Evolutionary conservation across 2,113 vertebrate species (phyloP).

Genomic region (Leucopternis melanops): DNA sequence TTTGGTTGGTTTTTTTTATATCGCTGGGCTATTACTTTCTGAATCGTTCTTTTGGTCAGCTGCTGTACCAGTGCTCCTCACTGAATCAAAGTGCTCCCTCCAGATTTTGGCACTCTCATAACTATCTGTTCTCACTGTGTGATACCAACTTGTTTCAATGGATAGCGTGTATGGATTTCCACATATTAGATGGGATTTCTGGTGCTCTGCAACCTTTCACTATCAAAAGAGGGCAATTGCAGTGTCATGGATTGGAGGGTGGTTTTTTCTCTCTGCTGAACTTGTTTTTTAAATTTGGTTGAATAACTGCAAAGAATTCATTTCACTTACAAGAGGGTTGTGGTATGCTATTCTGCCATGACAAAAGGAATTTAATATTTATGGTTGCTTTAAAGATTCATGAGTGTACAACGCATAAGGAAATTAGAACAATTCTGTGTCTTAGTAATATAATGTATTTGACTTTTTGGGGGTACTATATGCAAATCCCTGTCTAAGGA

Average conservation of each 20-base stretch:
- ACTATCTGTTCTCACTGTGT: background rate
- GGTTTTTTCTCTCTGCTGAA: background rate
- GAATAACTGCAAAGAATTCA: background rate
- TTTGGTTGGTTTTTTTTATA: background rate
- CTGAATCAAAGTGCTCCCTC: background rate
- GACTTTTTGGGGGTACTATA: background rate
- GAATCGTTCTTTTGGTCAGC: constrained; percentile 15
- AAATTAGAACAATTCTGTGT: background rate
- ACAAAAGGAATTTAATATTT: background rate
- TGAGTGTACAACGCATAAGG: background rate
- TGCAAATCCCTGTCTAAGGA: background rate
- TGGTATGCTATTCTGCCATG: background rate
- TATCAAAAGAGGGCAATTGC: background rate
- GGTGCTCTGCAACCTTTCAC: background rate
- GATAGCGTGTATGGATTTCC: background rate
- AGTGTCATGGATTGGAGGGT: background rate
- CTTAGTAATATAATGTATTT: background rate
- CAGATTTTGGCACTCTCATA: background rate
- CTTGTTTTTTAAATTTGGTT: background rate
- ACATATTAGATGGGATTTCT: background rate
- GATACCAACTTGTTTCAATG: background rate
- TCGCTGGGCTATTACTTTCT: constrained; percentile 5
- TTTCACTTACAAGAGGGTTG: background rate
- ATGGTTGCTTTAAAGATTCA: background rate
- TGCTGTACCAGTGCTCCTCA: constrained; percentile 35